Percentiles rank a stretch among this genome's conserved stretches.
phyloP scores from a whole-genome alignment of 1,140 invertebrate species.

The Doryteuthis pealeii region DNA sequence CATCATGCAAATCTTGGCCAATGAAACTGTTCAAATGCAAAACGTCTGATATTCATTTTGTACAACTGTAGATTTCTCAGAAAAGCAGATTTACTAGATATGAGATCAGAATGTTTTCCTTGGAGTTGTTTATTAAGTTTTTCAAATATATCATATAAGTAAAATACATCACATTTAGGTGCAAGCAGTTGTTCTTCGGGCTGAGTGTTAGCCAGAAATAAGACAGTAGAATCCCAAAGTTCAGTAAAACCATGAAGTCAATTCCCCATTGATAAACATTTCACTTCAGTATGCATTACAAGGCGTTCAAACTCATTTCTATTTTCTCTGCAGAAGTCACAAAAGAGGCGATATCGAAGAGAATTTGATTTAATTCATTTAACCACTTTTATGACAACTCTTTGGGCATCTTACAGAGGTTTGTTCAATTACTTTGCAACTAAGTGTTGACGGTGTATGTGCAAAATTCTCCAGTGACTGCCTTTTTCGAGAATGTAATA shows the following conservation, averaged over 20 bases:
- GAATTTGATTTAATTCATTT: neutral
- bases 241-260: neutral
- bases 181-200: too few relatives aligned
- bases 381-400: neutral
- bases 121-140: too few relatives aligned
- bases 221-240: too few relatives aligned
- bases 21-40: too few relatives aligned
- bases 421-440: neutral
- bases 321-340: neutral
- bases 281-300: neutral
- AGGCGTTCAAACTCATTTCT: neutral
- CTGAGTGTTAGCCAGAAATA: too few relatives aligned
- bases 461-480: neutral
- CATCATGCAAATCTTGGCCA: too few relatives aligned
- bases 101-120: too few relatives aligned
- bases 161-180: too few relatives aligned
- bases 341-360: neutral
- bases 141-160: too few relatives aligned
- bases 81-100: too few relatives aligned
- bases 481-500: neutral
- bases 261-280: neutral
- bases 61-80: too few relatives aligned
- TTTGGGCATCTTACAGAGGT: neutral
- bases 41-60: too few relatives aligned
- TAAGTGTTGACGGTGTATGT: constrained; percentile 9